Conservation (phyloP, 2,113 vertebrate genomes). For the Mesocricetus auratus region DNA sequence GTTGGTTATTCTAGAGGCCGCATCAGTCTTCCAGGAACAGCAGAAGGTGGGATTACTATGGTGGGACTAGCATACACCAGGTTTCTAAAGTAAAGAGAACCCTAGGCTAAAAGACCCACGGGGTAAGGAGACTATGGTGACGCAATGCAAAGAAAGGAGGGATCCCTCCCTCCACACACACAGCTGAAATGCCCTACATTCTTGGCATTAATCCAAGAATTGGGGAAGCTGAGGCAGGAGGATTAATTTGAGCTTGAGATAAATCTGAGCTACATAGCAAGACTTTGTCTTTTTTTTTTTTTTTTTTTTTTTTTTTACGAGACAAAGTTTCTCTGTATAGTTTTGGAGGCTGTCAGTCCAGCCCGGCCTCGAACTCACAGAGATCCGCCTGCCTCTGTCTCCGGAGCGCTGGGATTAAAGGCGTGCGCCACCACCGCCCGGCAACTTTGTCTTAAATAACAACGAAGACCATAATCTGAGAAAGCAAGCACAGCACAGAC, state of each 20-base stretch:
- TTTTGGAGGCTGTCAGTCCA: no score
- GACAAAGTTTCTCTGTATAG: no score
- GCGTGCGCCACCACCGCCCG: no score
- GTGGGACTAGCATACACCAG: neutral
- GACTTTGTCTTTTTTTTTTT: neutral
- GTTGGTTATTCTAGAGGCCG: neutral
- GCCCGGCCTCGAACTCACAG: no score
- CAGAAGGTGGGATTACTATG: neutral
- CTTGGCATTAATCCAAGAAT: neutral
- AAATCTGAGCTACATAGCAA: neutral
- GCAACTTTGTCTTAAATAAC: neutral
- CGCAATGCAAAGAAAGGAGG: neutral
- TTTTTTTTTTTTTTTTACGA: no score
- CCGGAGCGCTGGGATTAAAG: no score
- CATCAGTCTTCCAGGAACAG: neutral
- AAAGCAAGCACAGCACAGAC: neutral
- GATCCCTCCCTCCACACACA: neutral
- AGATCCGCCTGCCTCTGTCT: no score
- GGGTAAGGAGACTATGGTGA: neutral
- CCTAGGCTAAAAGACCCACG: neutral
- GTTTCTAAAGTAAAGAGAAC: neutral
- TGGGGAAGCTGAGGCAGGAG: neutral
- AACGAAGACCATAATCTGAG: neutral
- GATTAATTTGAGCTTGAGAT: neutral
- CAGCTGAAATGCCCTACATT: neutral